Evolutionary conservation across 92 coral and sea anemone genomes (phyloP).

Genomic region (Pocillopora grandis): DNA sequence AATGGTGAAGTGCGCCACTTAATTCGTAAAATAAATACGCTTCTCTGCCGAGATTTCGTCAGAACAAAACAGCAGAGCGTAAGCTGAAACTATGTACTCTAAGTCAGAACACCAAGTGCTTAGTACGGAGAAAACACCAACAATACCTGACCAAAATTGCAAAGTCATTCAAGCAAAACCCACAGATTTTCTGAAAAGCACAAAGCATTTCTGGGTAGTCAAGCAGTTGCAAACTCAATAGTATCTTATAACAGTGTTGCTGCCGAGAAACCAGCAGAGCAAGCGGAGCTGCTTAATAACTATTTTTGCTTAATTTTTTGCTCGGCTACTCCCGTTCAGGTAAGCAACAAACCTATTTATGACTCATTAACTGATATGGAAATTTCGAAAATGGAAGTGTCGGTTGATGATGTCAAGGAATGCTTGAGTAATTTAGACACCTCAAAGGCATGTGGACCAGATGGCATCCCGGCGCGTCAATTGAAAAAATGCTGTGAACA

Average conservation of each 20-base stretch:
- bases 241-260: background rate
- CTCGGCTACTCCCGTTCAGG: no score
- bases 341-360: no score
- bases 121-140: background rate
- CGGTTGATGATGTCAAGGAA: no score
- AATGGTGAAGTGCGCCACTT: background rate
- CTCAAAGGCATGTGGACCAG: no score
- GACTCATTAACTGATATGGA: no score
- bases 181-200: background rate
- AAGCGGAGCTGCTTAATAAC: background rate
- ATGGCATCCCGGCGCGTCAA: background rate
- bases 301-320: background rate
- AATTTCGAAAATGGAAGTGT: no score
- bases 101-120: background rate
- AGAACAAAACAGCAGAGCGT: no score
- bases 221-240: background rate
- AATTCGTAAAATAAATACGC: no score
- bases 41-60: no score
- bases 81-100: background rate
- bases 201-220: background rate
- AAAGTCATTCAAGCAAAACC: constrained; percentile 8
- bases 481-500: background rate
- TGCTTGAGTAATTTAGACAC: no score
- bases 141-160: constrained; percentile 7
- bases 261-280: background rate